Evolutionary conservation across 2,888 invertebrate species (phyloP), one percentile per base, ranked within the genome.

Genomic region (Acronicta leporina): DNA sequence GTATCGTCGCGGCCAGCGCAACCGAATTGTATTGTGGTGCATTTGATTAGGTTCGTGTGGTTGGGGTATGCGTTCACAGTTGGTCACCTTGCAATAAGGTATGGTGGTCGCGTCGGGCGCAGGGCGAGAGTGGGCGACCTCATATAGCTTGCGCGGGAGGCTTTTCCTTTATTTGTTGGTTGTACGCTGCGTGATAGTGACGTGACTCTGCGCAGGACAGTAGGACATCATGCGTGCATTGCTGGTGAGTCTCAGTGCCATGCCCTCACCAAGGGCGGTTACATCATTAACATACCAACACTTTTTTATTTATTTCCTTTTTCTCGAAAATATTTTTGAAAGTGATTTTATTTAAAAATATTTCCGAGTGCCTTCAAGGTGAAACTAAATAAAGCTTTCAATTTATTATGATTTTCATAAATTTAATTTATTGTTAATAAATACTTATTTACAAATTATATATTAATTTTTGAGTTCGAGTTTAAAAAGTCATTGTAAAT

Each of bases 111-210:
- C 88, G 91, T 91, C 87, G 80, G 85, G 84, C 81, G 81, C 90
- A 88, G 90, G 91, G 91, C 91, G 90, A 92, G 94, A 94, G 94
- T 90, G 93, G 93, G 93, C 93, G 92, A 89, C 91, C 92, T 92
- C 94, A 88, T 92, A 94, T 89, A 94, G 92, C 89, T 81, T 77
- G 92, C 87, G 92, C 91, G 86, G 89, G 91, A 88, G 89, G 84
- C 79, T 84, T 84, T 88, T 90, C 92, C 92, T 94, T 94, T 94
- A 94, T 94, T 94, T 94, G 94, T 91, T 90, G 83, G 86, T 92
- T 81, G 92, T 90, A 82, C 89, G 88, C 84, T 82, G 86, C 87
- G 91, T 90, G 90, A 82, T 84, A 85, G 93, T 92, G 94, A 89
- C 93, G 94, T 92, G 86, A 75, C 76, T 83, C 85, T 56, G 45